These are phyloP conservation scores for Gonocerus acuteangulatus DNA, from an alignment of 2,888 invertebrate genomes.

Conservation along the genomic window DNA sequence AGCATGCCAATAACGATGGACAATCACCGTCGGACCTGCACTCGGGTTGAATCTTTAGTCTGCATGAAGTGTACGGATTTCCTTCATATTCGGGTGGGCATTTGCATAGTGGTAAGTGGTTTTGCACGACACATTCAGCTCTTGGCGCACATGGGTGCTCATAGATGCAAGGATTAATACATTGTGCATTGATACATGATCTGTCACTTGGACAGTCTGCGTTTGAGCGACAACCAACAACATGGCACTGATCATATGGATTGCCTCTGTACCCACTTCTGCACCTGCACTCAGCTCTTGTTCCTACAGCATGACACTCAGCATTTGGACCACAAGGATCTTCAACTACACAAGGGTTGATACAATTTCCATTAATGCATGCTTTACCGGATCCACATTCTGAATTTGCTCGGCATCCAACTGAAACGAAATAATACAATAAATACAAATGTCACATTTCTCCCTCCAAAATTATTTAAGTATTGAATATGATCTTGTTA, in stretches of 20 bases:
- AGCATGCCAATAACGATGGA: conserved; percentile 68
- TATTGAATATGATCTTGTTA: too few relatives aligned
- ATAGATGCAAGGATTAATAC: conserved; percentile 73
- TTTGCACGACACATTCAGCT: conserved; percentile 71
- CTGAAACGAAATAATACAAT: conserved; percentile 40
- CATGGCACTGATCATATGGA: conserved; percentile 62
- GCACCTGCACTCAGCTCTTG: conserved; percentile 70
- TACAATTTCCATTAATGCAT: conserved; percentile 75
- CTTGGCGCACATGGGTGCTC: conserved; percentile 67
- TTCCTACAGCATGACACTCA: conserved; percentile 68
- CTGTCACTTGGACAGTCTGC: conserved; percentile 80
- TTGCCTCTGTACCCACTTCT: conserved; percentile 72
- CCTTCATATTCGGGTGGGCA: conserved; percentile 69
- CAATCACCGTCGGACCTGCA: conserved; percentile 79
- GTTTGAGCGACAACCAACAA: conserved; percentile 77
- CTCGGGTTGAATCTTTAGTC: conserved; percentile 61
- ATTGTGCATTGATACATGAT: conserved; percentile 77
- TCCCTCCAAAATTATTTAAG: too few relatives aligned
- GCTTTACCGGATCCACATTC: conserved; percentile 77
- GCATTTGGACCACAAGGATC: conserved; percentile 75
- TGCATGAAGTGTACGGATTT: conserved; percentile 74
- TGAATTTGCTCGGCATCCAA: conserved; percentile 73
- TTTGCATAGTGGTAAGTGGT: conserved; percentile 71
- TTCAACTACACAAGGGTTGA: conserved; percentile 74
- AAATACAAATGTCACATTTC: too few relatives aligned